These are phyloP conservation scores for Cheilosia vulpina DNA, from an alignment of 2,888 invertebrate genomes.

Conservation along the genomic window DNA sequence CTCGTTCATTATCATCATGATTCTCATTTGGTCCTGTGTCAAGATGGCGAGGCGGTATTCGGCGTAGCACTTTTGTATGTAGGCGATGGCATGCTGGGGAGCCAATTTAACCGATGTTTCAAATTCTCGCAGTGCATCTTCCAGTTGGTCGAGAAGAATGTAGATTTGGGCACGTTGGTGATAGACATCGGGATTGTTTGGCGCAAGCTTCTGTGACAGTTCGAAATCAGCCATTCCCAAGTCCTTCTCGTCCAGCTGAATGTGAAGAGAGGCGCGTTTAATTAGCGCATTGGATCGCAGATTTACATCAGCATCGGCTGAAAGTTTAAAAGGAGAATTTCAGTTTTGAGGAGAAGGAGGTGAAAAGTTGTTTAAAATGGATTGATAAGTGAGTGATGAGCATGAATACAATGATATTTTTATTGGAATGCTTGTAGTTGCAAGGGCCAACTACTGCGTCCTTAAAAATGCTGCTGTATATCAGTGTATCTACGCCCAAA, in stretches of 20 bases:
- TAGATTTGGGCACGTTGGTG: conserved; percentile 96
- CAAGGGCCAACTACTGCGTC: no score
- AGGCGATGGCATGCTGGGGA: conserved; percentile 93
- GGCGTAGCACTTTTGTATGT: conserved; percentile 95
- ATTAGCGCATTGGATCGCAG: conserved; percentile 93
- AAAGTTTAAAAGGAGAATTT: conserved; percentile 20
- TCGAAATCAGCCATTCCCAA: conserved; percentile 92
- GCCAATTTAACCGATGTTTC: conserved; percentile 91
- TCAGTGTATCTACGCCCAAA: no score
- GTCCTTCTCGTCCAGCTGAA: conserved; percentile 90
- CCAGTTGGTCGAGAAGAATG: conserved; percentile 91
- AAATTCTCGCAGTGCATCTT: conserved; percentile 92
- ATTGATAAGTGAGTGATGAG: background rate
- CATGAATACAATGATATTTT: no score
- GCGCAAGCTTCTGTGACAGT: conserved; percentile 89
- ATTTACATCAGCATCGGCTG: conserved; percentile 85
- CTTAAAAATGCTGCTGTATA: no score
- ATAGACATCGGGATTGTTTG: conserved; percentile 94
- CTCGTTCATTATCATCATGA: conserved; percentile 88
- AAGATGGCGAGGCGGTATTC: conserved; percentile 90
- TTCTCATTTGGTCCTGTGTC: conserved; percentile 86
- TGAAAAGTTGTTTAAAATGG: background rate
- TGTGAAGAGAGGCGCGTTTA: conserved; percentile 92
- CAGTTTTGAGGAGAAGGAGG: background rate
- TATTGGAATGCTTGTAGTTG: no score